These are phyloP conservation scores for Bembecia ichneumoniformis DNA, from an alignment of 2,888 invertebrate genomes.

Conservation along the genomic window DNA sequence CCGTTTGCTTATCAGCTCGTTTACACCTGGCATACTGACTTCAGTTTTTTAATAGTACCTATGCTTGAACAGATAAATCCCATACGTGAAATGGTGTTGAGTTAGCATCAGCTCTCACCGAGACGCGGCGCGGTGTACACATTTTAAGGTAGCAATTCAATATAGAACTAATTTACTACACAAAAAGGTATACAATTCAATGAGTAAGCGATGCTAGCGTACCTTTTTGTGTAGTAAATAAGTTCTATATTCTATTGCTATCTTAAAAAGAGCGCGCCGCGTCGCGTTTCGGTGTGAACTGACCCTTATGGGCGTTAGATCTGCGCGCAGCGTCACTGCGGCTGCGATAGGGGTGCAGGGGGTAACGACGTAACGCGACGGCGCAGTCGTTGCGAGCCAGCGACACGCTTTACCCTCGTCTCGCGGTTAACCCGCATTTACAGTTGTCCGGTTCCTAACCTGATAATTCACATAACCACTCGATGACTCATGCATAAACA, in stretches of 20 bases:
- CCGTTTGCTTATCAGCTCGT: constrained; percentile 1
- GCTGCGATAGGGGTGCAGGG: constrained; percentile 32
- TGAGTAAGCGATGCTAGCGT: too few relatives aligned
- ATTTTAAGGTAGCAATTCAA: too few relatives aligned
- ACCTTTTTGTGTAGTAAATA: too few relatives aligned
- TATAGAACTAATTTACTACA: too few relatives aligned
- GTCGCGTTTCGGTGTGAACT: too few relatives aligned
- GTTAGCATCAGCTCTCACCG: too few relatives aligned
- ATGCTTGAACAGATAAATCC: too few relatives aligned
- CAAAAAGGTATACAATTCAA: too few relatives aligned
- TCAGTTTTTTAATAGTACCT: neutral
- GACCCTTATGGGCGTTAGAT: constrained; percentile 63
- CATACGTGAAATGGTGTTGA: too few relatives aligned
- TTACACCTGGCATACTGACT: constrained; percentile 1
- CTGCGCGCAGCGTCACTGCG: constrained; percentile 69
- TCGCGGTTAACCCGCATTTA: constrained; percentile 37
- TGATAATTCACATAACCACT: constrained; percentile 18
- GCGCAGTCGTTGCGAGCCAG: constrained; percentile 16
- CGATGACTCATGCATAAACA: constrained; percentile 43
- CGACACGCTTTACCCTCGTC: constrained; percentile 42
- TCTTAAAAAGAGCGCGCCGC: too few relatives aligned
- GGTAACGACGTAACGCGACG: constrained; percentile 27
- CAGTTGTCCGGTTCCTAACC: constrained; percentile 29
- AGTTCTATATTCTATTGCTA: too few relatives aligned
- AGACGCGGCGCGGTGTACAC: too few relatives aligned